Base-by-base conservation (phyloP, 1,140 invertebrate species). In the Platyura marginata region DNA sequence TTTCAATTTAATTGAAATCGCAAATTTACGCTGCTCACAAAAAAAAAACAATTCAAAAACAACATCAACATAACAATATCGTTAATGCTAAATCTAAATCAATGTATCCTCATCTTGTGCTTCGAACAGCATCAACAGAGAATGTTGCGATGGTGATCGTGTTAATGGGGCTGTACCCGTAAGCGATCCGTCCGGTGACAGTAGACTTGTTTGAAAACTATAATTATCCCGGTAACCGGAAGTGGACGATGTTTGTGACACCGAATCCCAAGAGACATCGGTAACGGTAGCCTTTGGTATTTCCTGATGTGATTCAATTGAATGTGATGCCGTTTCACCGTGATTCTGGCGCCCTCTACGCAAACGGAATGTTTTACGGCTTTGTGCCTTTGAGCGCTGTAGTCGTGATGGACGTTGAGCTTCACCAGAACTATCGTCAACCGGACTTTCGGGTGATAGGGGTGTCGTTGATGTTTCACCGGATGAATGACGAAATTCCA, bases 371-470 rank as follows among this genome's bases (percentile, higher is more conserved):
- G 90, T 94, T 65, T 88, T 92, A 47, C 91, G 75, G 56, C 88
- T 93, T 59, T 91, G 88, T 16, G 85, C 89, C 67, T 91, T 92
- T 42, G 89, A 82, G 20, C 91, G 70, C 57, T 95, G 90, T 37
- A 95, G 72, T 16, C 88, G 71, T 47, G 85, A 83, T 48, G 77
- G 77, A 4, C 53, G 48, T n/a, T 55, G 53, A 45, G 62, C 66
- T 49, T 77, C 73, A 29, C 71, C 68, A 34, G 74, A 75, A 54
- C 72, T 74, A 48, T 79, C 75, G 44, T 78, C 77, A 39, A 57
- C 72, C 16, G 77, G 74, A 53, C 77, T 81, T 49, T 69, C 70
- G 18, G 80, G 80, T 42, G 80, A 84, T 44, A 84, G 56, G 2
- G 78, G 77, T 21, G 76, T 79, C 46, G 68, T 77, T 21, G 78